Conservation (phyloP, 2,888 invertebrate species). For the Gibbula magus region DNA sequence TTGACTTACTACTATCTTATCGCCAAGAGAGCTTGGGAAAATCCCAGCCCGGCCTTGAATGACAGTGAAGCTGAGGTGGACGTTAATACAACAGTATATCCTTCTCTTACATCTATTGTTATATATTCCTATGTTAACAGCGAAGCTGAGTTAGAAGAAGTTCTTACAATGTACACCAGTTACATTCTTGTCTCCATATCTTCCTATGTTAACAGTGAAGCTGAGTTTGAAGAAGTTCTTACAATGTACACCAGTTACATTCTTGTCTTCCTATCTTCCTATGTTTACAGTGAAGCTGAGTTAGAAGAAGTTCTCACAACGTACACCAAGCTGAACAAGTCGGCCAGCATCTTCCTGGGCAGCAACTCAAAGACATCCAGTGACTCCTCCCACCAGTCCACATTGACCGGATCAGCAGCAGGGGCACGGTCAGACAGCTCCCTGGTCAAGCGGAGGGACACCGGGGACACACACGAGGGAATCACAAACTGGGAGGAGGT, state of each 20-base stretch:
- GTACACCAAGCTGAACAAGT: constrained; percentile 74
- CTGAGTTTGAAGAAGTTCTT: constrained; percentile 73
- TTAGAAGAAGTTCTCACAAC: constrained; percentile 74
- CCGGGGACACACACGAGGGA: constrained; percentile 28
- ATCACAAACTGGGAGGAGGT: constrained; percentile 47
- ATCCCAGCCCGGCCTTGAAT: too few species aligned
- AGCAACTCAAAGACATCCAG: constrained; percentile 47
- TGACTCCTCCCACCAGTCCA: constrained; percentile 18
- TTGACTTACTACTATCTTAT: too few species aligned
- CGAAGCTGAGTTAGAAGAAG: constrained; percentile 74
- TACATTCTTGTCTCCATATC: too few species aligned
- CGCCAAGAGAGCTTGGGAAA: too few species aligned
- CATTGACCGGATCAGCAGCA: not conserved
- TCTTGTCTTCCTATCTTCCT: too few species aligned
- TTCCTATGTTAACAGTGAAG: constrained; percentile 72
- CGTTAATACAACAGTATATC: constrained; percentile 74
- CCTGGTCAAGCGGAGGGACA: constrained; percentile 44
- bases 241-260: constrained; percentile 75
- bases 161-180: constrained; percentile 75
- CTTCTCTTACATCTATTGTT: too few species aligned
- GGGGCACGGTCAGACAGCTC: constrained; percentile 31
- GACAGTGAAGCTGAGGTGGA: constrained; percentile 74
- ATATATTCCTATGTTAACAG: too few species aligned
- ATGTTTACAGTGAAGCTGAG: constrained; percentile 69
- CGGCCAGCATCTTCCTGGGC: constrained; percentile 74